Evolutionary conservation across 2,113 vertebrate species (phyloP), one percentile per base, ranked within the genome.

Genomic region (Oreotrochilus melanogaster): DNA sequence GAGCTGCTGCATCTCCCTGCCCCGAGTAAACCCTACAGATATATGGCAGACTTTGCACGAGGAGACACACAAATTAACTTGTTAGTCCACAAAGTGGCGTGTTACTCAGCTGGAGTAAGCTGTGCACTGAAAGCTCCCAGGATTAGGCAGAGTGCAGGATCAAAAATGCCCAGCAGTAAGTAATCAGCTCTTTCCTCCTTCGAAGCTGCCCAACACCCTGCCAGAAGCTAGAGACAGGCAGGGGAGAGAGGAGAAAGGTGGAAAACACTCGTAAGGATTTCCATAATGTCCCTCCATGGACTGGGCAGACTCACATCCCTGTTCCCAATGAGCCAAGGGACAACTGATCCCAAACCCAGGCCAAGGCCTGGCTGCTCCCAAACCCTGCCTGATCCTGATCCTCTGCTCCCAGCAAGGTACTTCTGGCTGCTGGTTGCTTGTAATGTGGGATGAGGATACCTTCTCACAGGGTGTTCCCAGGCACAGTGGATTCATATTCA

Each of bases 401-500:
- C 50, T 16, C 65, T 17, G 70, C 70, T 71, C 60, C n/a, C 5
- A 1, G 7, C 45, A 39, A 9, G 18, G 42, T 25, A 75, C 22
- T 18, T 56, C 72, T 83, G 42, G 51, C 8, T 2, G 18, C 62
- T 39, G 6, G 21, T 30, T 57, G 23, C 14, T 61, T 3, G 1
- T 37, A 43, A 37, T 0, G 0, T 1, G 10, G 37, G 39, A 30
- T 22, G 62, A 67, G 1, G 6, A 8, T 2, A 7, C 42, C 43
- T 47, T 18, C 70, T 42, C 6, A 14, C 24, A 70, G 50, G 31
- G 8, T 13, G 45, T 42, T 86, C 76, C 84, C 69, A 71, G 64
- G 11, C 0, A 0, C 0, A 33, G 60, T 43, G 31, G 72, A 70
- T 42, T 19, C 56, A 25, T 4, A 4, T 23, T 35, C 58, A 42